Evolutionary conservation across 2,113 vertebrate genomes (phyloP).

Genomic region (Cyanistes caeruleus): DNA sequence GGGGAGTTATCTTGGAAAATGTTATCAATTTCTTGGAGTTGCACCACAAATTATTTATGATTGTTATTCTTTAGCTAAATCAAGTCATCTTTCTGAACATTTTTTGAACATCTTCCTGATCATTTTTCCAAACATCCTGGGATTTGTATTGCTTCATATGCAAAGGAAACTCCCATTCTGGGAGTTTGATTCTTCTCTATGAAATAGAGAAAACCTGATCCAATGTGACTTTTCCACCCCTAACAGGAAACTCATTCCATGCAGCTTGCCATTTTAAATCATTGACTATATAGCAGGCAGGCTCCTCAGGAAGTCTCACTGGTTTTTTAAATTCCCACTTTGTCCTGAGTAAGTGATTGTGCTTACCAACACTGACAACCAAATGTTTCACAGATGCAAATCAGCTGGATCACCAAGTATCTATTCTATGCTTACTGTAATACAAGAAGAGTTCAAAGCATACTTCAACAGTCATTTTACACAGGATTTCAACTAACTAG

Average conservation of each 20-base stretch:
- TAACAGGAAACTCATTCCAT: not conserved
- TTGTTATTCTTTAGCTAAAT: not conserved
- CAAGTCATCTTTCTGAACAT: not conserved
- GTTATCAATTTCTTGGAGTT: not conserved
- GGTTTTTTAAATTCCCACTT: not conserved
- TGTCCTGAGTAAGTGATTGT: not conserved
- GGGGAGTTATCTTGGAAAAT: not conserved
- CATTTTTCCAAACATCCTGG: not conserved
- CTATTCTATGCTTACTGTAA: not conserved
- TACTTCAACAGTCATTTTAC: not conserved
- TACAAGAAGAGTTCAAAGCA: not conserved
- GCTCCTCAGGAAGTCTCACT: not conserved
- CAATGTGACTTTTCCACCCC: not conserved
- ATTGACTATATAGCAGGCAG: not conserved
- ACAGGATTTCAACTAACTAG: not conserved
- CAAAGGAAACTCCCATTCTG: not conserved
- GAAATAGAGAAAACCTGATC: not conserved
- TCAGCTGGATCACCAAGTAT: not conserved
- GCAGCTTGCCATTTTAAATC: not conserved
- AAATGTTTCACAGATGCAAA: not conserved
- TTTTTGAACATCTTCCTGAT: not conserved
- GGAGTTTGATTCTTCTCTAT: not conserved
- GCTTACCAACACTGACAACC: not conserved
- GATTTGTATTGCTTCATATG: not conserved
- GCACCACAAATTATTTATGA: not conserved